Percentiles rank a stretch among this genome's conserved stretches.
Conservation (phyloP, 2,888 invertebrate species). For the Strigamia maritima region DNA sequence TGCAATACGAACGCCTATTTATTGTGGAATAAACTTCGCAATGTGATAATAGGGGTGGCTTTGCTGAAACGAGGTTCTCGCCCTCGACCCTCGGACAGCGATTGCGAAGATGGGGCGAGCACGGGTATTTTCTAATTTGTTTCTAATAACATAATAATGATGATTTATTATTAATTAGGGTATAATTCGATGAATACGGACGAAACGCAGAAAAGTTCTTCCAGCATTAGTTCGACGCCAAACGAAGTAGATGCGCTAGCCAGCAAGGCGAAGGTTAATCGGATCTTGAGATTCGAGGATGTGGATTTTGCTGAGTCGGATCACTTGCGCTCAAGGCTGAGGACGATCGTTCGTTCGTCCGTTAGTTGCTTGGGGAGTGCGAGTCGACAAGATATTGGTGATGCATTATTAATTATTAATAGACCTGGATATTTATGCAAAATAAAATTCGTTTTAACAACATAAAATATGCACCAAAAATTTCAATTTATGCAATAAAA, state of each 20-base stretch:
- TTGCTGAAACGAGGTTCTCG: constrained; percentile 73
- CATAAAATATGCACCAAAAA: too few relatives aligned
- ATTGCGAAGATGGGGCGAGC: constrained; percentile 48
- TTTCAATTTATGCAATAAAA: too few relatives aligned
- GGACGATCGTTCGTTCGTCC: constrained; percentile 64
- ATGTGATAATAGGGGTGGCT: constrained; percentile 85
- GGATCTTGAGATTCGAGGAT: constrained; percentile 44
- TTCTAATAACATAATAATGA: too few relatives aligned
- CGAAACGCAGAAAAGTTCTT: constrained; percentile 48
- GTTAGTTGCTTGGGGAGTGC: constrained; percentile 47
- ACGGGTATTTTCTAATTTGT: too few relatives aligned
- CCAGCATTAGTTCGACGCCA: constrained; percentile 40
- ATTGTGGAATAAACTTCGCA: constrained; percentile 89
- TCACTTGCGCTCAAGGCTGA: constrained; percentile 60
- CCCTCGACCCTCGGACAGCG: constrained; percentile 48
- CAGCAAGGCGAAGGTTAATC: background rate
- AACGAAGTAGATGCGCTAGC: background rate
- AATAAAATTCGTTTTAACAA: too few relatives aligned
- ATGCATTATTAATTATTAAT: background rate
- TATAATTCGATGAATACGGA: constrained; percentile 57
- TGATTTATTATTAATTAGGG: constrained; percentile 47
- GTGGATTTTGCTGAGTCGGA: constrained; percentile 59
- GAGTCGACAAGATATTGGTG: constrained; percentile 36
- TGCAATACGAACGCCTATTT: constrained; percentile 70
- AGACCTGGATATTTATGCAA: background rate